Base-by-base conservation (phyloP, 2,888 invertebrate genomes). In the Platycnemis pennipes region DNA sequence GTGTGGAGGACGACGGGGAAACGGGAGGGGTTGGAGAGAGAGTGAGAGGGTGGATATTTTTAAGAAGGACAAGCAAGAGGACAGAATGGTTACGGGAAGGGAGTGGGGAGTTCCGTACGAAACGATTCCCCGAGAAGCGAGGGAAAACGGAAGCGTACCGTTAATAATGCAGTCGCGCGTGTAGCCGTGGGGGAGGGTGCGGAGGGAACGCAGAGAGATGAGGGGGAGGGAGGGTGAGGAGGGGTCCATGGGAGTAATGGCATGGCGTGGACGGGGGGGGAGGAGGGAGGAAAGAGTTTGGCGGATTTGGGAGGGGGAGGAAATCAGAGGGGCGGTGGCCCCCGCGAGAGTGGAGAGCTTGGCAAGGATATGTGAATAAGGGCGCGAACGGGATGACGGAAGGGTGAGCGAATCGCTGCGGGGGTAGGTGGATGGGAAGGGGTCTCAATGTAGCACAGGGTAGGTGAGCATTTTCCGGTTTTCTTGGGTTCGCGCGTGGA, bases 131-230 rank as follows among this genome's bases (percentile, higher is more conserved):
- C 26, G 69, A 69, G 87, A 45, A 87, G 46, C 45, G 87, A 87
- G 86, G 89, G 89, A 56, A 56, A 56, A 63, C 91, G 91, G 63
- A 91, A 69, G 91, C 91, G 42, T 44, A 19, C 69, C 69, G 91
- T 91, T 91, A 91, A 91, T 91, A 91, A 91, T 91, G 91, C 91
- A 91, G 44, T 69, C 63, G 37, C n/a, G 91, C 42, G 91, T 91
- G 77, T 77, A 37, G 77, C 77, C 77, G 77, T 2, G 56, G 91
- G 44, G n/a, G 56, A 46, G 45, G n/a, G 88, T 53, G 88, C 31
- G 16, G 88, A 26, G 88, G 88, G 26, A 45, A 45, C 13, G n/a
- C 45, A 49, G 13, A 4, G 88, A 45, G 45, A 26, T 88, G 45
- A 88, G n/a, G 56, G 7, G 89, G 22, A 42, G 37, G n/a, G n/a